These are phyloP conservation scores for Plecturocebus donacophilus DNA, from an alignment of 2,113 vertebrate genomes.

Conservation along the genomic window DNA sequence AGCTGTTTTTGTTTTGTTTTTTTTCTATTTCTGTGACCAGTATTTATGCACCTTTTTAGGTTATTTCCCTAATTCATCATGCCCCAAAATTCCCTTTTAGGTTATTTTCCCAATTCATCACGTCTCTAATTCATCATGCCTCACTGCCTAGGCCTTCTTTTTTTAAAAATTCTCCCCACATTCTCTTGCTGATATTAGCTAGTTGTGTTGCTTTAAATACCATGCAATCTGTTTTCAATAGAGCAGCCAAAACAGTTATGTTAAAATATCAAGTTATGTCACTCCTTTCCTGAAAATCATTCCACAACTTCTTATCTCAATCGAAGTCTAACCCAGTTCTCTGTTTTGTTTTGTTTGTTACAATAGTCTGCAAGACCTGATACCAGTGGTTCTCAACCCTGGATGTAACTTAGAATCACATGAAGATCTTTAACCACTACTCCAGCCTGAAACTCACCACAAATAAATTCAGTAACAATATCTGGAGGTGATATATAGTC, in stretches of 20 bases:
- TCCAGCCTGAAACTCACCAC: too few relatives aligned
- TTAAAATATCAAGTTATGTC: not conserved
- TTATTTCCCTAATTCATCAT: not conserved
- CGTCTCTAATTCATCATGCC: not conserved
- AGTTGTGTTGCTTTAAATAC: not conserved
- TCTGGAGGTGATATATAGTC: not conserved
- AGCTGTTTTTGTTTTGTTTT: not conserved
- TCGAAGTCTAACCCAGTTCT: not conserved
- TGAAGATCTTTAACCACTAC: not conserved
- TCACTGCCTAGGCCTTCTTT: not conserved
- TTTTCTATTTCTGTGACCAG: not conserved
- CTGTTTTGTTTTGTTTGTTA: not conserved
- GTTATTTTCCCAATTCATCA: not conserved
- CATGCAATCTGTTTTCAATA: constrained; percentile 1
- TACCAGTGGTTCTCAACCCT: not conserved
- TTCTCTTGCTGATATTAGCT: not conserved
- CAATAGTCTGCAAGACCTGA: not conserved
- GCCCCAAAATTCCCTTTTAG: not conserved
- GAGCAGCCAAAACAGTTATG: not conserved
- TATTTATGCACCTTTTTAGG: not conserved
- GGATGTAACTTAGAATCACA: not conserved
- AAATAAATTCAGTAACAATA: not conserved
- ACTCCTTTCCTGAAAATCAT: not conserved
- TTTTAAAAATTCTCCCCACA: not conserved
- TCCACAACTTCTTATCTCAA: not conserved